Evolutionary conservation across 2,888 invertebrate species (phyloP).

Genomic region (Amitus sp.): DNA sequence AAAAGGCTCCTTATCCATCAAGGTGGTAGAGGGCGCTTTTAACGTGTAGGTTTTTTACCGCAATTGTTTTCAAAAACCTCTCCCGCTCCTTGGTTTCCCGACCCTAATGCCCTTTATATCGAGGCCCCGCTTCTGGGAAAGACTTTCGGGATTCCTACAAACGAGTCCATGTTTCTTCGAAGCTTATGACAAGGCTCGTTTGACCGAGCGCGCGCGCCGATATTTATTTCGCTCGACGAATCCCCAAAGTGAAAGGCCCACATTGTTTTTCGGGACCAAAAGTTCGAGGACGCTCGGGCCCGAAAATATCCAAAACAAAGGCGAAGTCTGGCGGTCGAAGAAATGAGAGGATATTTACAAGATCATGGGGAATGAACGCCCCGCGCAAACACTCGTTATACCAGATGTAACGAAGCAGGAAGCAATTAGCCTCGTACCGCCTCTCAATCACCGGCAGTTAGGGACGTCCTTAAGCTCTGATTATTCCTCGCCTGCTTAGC

Average conservation of each 20-base stretch:
- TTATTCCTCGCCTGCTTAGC: conserved; percentile 6
- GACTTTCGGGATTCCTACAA: conserved; percentile 57
- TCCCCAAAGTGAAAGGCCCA: background rate
- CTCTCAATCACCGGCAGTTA: conserved; percentile 34
- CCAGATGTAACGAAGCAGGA: conserved; percentile 12
- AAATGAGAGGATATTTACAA: no score
- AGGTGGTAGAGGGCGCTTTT: no score
- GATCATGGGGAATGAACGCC: no score
- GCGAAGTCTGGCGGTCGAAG: background rate
- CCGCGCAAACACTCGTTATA: no score
- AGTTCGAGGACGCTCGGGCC: background rate
- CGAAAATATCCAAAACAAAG: background rate
- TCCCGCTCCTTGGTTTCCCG: no score
- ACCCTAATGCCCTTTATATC: conserved; percentile 42
- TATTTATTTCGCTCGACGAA: background rate
- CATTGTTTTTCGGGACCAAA: background rate
- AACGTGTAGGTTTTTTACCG: no score
- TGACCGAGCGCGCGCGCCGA: background rate
- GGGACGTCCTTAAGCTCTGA: conserved; percentile 17
- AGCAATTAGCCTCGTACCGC: conserved; percentile 35
- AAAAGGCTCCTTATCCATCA: no score
- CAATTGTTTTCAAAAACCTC: no score
- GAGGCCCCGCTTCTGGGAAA: conserved; percentile 53
- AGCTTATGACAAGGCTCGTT: conserved; percentile 26
- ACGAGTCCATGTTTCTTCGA: conserved; percentile 58